Conservation (phyloP, 2,888 invertebrate genomes). For the Mellilla xanthometata region DNA sequence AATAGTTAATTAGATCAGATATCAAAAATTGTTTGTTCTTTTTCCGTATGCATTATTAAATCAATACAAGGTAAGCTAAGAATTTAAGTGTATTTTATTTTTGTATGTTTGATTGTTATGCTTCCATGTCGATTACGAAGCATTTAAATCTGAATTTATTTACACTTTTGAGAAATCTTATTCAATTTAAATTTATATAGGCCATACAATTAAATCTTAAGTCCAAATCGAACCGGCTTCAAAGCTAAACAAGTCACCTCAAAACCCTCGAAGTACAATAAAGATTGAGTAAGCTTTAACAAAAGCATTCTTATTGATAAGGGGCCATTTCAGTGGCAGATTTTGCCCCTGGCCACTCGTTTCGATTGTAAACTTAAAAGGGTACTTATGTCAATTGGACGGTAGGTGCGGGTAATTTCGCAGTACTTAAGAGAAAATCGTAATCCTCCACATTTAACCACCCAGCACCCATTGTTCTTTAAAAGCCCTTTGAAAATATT, state of each 20-base stretch:
- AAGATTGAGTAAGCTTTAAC: neutral
- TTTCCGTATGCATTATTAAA: too few species aligned
- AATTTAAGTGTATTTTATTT: too few species aligned
- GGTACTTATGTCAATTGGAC: conserved; percentile 24
- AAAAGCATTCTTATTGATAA: neutral
- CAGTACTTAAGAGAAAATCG: conserved; percentile 34
- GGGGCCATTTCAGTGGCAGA: neutral
- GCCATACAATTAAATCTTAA: too few species aligned
- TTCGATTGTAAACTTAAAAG: conserved; percentile 8
- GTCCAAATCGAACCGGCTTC: neutral
- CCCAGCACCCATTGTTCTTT: conserved; percentile 43
- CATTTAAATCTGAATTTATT: too few species aligned
- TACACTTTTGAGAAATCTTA: too few species aligned
- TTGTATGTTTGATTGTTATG: too few species aligned
- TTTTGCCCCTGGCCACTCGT: neutral
- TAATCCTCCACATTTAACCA: conserved; percentile 33
- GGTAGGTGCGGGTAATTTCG: conserved; percentile 27
- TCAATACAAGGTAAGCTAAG: too few species aligned
- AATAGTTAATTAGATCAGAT: too few species aligned
- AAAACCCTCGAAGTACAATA: neutral
- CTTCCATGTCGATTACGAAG: too few species aligned
- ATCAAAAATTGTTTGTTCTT: too few species aligned
- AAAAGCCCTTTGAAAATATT: conserved; percentile 48
- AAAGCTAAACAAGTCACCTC: neutral
- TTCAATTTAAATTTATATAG: too few species aligned